These are phyloP conservation scores for Brachyhypopomus occidentalis DNA, from an alignment of 2,113 vertebrate species.

Conservation along the genomic window DNA sequence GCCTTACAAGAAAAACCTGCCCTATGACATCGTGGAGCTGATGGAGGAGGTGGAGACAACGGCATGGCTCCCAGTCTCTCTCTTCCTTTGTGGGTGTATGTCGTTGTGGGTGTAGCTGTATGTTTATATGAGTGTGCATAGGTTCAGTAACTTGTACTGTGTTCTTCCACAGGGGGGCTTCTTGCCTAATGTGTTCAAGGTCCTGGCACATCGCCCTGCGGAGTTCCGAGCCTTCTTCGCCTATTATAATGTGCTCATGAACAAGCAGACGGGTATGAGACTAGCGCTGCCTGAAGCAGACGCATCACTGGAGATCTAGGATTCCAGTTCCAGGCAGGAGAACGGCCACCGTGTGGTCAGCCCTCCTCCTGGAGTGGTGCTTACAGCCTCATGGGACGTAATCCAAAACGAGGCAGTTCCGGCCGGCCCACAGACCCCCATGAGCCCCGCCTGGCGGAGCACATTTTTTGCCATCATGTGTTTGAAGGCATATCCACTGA, in stretches of 20 bases:
- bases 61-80: slow-evolving; percentile 59
- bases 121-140: not conserved
- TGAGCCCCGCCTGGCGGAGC: too few species aligned
- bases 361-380: too few species aligned
- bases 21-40: slow-evolving; percentile 81
- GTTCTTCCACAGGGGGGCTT: slow-evolving; percentile 71
- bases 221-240: slow-evolving; percentile 87
- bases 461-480: too few species aligned
- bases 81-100: not conserved
- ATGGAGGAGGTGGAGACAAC: slow-evolving; percentile 84
- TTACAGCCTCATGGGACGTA: too few species aligned
- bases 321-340: too few species aligned
- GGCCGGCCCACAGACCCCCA: too few species aligned
- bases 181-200: slow-evolving; percentile 84
- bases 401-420: too few species aligned
- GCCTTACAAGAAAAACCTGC: slow-evolving; percentile 81
- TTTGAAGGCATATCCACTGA: too few species aligned
- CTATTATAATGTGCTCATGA: slow-evolving; percentile 83
- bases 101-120: not conserved
- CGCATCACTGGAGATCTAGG: not conserved
- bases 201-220: slow-evolving; percentile 72
- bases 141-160: not conserved
- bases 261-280: slow-evolving; percentile 83
- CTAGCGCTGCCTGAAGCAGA: not conserved
- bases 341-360: too few species aligned